Evolutionary conservation across 2,797 vertebrate species (phyloP).

Genomic region (Anniella stebbinsi): DNA sequence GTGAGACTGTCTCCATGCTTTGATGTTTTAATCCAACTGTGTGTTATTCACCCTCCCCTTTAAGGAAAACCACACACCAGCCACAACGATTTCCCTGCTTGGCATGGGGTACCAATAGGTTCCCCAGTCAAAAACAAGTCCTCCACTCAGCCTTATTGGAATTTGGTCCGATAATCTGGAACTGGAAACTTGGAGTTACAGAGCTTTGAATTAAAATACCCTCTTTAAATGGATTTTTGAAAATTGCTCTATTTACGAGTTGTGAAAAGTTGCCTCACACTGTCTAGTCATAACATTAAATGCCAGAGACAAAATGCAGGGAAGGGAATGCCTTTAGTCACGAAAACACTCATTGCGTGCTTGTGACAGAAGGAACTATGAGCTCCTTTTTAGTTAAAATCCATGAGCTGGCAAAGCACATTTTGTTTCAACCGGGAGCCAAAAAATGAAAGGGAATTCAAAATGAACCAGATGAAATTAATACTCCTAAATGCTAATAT

Average conservation of each 20-base stretch:
- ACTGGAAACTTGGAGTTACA: slow-evolving; percentile 18
- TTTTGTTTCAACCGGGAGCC: slow-evolving; percentile 77
- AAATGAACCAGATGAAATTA: slow-evolving; percentile 74
- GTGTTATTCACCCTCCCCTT: slow-evolving; percentile 51
- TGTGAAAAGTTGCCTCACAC: slow-evolving; percentile 63
- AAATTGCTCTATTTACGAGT: slow-evolving; percentile 63
- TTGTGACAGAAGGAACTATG: slow-evolving; percentile 57
- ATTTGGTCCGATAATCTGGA: slow-evolving; percentile 42
- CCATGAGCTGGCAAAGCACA: slow-evolving; percentile 71
- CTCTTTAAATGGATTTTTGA: slow-evolving; percentile 41
- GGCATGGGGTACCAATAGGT: slow-evolving; percentile 14
- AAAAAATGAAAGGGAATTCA: slow-evolving; percentile 73
- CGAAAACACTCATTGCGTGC: slow-evolving; percentile 55
- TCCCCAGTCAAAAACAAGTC: slow-evolving; percentile 24
- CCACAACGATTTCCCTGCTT: slow-evolving; percentile 60
- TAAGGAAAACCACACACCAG: slow-evolving; percentile 61
- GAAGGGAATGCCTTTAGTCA: slow-evolving; percentile 48
- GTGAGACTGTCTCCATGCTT: slow-evolving; percentile 65
- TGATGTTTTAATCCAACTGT: slow-evolving; percentile 73
- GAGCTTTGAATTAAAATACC: slow-evolving; percentile 50
- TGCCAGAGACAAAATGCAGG: slow-evolving; percentile 62
- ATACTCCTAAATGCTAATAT: slow-evolving; percentile 72
- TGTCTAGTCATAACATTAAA: slow-evolving; percentile 66
- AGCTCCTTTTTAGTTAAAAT: slow-evolving; percentile 71
- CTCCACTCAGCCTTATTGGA: slow-evolving; percentile 52